Conservation (phyloP, 1,140 invertebrate species). For the Palaemon carinicauda region DNA sequence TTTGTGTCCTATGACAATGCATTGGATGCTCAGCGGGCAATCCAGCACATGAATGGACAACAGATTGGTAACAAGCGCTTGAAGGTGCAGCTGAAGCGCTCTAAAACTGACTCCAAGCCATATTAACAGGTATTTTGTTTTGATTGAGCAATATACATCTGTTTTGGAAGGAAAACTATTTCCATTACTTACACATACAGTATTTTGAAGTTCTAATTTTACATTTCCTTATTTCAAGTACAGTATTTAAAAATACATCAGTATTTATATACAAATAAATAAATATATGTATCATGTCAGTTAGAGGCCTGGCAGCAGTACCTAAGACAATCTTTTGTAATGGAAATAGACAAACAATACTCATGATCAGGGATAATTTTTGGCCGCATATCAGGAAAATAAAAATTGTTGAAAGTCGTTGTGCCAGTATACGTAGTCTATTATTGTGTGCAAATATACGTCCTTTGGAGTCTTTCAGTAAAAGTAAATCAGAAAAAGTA, state of each 20-base stretch:
- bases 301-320: too few species aligned
- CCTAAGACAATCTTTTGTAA: neutral
- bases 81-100: slow-evolving; percentile 96
- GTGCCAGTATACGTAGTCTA: slow-evolving; percentile 4
- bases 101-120: slow-evolving; percentile 77
- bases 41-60: slow-evolving; percentile 97
- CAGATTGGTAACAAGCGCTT: slow-evolving; percentile 96
- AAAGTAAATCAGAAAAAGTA: slow-evolving; percentile 16
- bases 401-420: neutral
- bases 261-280: too few species aligned
- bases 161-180: neutral
- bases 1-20: slow-evolving; percentile 97
- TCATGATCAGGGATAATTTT: slow-evolving; percentile 46
- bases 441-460: slow-evolving; percentile 51
- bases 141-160: neutral
- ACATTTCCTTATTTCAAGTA: neutral
- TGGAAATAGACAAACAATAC: slow-evolving; percentile 47
- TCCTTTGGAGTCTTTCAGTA: slow-evolving; percentile 49
- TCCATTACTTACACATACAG: slow-evolving; percentile 6
- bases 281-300: too few species aligned
- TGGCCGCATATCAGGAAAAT: neutral
- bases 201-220: neutral
- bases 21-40: slow-evolving; percentile 90
- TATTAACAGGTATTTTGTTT: slow-evolving; percentile 62
- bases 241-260: neutral